Evolutionary conservation across 2,888 invertebrate genomes (phyloP).

Genomic region (Mesochorus sp.): DNA sequence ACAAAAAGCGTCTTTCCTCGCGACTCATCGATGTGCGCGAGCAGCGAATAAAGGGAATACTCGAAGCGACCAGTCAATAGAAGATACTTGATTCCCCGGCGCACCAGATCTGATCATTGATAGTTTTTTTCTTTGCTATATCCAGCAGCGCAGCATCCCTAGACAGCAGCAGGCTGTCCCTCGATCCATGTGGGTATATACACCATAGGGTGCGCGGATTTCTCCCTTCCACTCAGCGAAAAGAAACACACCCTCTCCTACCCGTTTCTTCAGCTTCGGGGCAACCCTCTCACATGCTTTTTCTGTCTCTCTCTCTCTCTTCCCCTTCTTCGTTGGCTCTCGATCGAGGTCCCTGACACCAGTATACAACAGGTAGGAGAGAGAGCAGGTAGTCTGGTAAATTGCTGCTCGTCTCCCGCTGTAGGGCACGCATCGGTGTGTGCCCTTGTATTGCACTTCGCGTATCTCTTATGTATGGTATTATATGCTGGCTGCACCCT

Average conservation of each 20-base stretch:
- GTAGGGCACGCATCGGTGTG: slow-evolving; percentile 49
- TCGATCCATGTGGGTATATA: slow-evolving; percentile 13
- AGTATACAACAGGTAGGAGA: slow-evolving; percentile 74
- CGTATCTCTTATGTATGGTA: slow-evolving; percentile 39
- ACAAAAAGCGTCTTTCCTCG: slow-evolving; percentile 35
- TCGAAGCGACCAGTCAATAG: slow-evolving; percentile 68
- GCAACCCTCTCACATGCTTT: slow-evolving; percentile 27
- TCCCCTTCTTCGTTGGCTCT: slow-evolving; percentile 33
- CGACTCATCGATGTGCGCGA: slow-evolving; percentile 8
- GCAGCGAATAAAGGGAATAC: slow-evolving; percentile 26
- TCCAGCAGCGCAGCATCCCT: slow-evolving; percentile 18
- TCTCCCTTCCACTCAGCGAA: neutral
- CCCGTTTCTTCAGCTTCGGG: slow-evolving; percentile 4
- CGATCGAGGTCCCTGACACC: slow-evolving; percentile 61
- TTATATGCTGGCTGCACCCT: slow-evolving; percentile 37
- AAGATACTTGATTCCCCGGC: slow-evolving; percentile 77
- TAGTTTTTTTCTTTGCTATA: slow-evolving; percentile 63
- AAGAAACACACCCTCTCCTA: slow-evolving; percentile 30
- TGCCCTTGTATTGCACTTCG: slow-evolving; percentile 65
- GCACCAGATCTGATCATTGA: slow-evolving; percentile 74
- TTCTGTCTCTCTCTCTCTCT: neutral
- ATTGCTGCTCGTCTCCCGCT: slow-evolving; percentile 60
- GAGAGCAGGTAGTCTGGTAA: slow-evolving; percentile 76
- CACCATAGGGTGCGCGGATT: slow-evolving; percentile 11
- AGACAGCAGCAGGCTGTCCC: slow-evolving; percentile 12